These are phyloP conservation scores for Cotesia typhae DNA, from an alignment of 1,140 invertebrate genomes.

Conservation along the genomic window DNA sequence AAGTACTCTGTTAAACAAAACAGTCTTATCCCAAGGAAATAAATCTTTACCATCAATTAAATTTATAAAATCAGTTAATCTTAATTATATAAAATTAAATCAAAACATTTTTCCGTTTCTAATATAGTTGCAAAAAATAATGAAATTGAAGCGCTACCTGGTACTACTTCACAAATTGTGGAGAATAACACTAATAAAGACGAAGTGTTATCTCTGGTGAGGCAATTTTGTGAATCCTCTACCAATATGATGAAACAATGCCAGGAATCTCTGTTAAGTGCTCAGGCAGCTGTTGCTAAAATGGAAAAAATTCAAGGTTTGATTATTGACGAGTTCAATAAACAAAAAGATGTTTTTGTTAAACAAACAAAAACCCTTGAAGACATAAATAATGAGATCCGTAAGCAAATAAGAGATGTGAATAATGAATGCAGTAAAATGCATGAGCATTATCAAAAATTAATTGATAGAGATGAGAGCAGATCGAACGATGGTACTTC, in stretches of 20 bases:
- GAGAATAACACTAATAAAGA: slow-evolving; percentile 6
- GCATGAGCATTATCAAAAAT: slow-evolving; percentile 2
- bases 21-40: no score
- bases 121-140: neutral
- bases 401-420: no score
- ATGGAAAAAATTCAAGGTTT: slow-evolving; percentile 1
- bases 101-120: no score
- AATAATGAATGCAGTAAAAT: no score
- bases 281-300: slow-evolving; percentile 14
- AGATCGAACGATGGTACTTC: neutral
- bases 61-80: no score
- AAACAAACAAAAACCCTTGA: slow-evolving; percentile 16
- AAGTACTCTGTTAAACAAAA: no score
- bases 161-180: slow-evolving; percentile 9
- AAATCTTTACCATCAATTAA: no score
- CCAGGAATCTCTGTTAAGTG: neutral
- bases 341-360: slow-evolving; percentile 20
- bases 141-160: neutral
- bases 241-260: slow-evolving; percentile 10
- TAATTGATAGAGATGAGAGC: slow-evolving; percentile 18
- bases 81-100: no score
- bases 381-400: neutral
- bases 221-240: neutral
- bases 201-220: slow-evolving; percentile 14
- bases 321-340: slow-evolving; percentile 22